Conservation (phyloP, 2,113 vertebrate genomes). For the Stigmatopora argus region DNA sequence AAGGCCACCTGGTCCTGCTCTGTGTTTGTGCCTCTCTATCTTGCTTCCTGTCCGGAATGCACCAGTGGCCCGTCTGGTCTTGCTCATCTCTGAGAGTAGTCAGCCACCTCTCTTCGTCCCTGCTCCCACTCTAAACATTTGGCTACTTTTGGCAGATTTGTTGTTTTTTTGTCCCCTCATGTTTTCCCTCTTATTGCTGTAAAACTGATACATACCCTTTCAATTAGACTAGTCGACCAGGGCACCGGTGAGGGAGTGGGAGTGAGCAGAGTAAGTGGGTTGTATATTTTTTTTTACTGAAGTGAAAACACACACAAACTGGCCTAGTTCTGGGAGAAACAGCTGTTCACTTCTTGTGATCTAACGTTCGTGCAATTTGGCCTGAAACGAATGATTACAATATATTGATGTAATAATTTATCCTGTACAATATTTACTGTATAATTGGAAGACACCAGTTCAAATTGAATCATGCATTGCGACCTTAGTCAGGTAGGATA, state of each 20-base stretch:
- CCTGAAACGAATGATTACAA: constrained; percentile 22
- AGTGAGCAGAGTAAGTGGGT: constrained; percentile 60
- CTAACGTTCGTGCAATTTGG: constrained; percentile 34
- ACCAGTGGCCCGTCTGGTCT: constrained; percentile 57
- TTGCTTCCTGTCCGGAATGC: constrained; percentile 48
- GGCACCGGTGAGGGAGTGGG: constrained; percentile 54
- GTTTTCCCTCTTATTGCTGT: constrained; percentile 67
- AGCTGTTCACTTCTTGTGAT: constrained; percentile 56
- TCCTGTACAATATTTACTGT: neutral
- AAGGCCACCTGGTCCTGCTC: constrained; percentile 33
- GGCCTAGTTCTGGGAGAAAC: constrained; percentile 53
- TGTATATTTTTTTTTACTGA: constrained; percentile 72
- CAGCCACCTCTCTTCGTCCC: constrained; percentile 59
- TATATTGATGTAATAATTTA: constrained; percentile 11
- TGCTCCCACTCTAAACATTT: constrained; percentile 71
- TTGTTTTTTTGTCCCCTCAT: constrained; percentile 69
- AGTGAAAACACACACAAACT: constrained; percentile 69
- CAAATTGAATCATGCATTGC: neutral
- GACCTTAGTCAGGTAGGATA: no score
- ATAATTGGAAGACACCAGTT: neutral
- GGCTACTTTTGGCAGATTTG: constrained; percentile 71
- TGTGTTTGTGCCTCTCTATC: constrained; percentile 21
- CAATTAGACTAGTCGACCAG: constrained; percentile 56
- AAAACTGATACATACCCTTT: constrained; percentile 72
- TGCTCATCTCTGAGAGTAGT: constrained; percentile 65